Evolutionary conservation across 1,140 invertebrate genomes (phyloP).

Genomic region (Ctenoplectra terminalis): DNA sequence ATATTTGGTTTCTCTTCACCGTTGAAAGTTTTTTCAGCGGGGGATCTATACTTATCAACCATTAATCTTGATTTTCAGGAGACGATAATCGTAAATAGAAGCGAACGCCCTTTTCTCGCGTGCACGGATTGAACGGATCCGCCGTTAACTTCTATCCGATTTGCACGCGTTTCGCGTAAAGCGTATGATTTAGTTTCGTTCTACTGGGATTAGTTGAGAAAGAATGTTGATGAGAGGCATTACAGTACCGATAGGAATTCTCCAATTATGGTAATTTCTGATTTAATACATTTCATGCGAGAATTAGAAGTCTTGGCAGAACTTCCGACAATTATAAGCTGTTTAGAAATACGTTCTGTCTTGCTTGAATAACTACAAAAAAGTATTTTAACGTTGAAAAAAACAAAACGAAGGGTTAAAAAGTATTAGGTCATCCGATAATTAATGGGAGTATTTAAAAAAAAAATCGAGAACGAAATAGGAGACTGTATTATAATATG

Average conservation of each 20-base stretch:
- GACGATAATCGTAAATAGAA: conserved; percentile 28
- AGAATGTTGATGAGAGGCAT: not conserved
- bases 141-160: not conserved
- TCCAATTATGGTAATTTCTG: not conserved
- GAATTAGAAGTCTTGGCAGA: no score
- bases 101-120: conserved; percentile 38
- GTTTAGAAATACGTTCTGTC: no score
- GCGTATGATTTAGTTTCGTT: not conserved
- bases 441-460: no score
- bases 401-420: no score
- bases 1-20: not conserved
- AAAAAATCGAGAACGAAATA: no score
- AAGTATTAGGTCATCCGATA: no score
- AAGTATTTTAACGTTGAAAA: no score
- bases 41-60: not conserved
- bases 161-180: conserved; percentile 18
- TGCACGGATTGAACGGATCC: conserved; percentile 1
- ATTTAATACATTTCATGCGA: not conserved
- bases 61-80: conserved; percentile 19
- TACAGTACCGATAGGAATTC: not conserved
- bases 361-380: no score
- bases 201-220: not conserved
- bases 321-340: no score
- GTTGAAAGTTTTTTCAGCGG: no score
- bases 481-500: no score